Conservation (phyloP, 2,113 vertebrate genomes). For the Phoxinus phoxinus region DNA sequence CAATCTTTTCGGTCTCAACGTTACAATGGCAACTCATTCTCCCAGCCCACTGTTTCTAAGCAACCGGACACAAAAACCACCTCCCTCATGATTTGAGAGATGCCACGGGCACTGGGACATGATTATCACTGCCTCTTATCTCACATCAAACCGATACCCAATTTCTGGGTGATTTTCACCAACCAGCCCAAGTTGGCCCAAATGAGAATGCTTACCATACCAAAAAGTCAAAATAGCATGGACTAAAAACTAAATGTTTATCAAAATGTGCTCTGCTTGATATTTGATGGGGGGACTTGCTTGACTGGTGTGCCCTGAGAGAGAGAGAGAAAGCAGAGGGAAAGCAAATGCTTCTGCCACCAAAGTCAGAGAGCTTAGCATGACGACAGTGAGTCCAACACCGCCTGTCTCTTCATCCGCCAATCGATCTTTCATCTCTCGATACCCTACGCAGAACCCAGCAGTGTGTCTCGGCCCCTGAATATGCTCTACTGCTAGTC, state of each 20-base stretch:
- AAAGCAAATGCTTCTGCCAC: constrained; percentile 37
- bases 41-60: constrained; percentile 53
- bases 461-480: background rate
- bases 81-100: constrained; percentile 46
- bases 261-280: constrained; percentile 11
- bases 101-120: constrained; percentile 48
- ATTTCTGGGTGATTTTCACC: constrained; percentile 53
- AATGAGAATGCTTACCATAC: constrained; percentile 53
- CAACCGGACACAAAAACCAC: constrained; percentile 56
- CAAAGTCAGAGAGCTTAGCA: background rate
- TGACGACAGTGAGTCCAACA: constrained; percentile 5
- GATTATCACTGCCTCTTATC: constrained; percentile 52
- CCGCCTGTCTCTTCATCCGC: constrained; percentile 35
- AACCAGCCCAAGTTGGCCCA: constrained; percentile 35
- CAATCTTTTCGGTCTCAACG: constrained; percentile 39
- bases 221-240: constrained; percentile 19
- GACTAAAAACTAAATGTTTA: constrained; percentile 34
- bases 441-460: background rate
- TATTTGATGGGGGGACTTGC: constrained; percentile 45
- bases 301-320: constrained; percentile 17
- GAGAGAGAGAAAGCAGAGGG: background rate
- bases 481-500: constrained; percentile 25
- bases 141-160: constrained; percentile 49
- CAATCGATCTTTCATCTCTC: constrained; percentile 21
- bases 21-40: constrained; percentile 46